Evolutionary conservation across 1,140 invertebrate genomes (phyloP), one percentile per base, ranked within the genome.

Genomic region (Drosophila tsacasi): DNA sequence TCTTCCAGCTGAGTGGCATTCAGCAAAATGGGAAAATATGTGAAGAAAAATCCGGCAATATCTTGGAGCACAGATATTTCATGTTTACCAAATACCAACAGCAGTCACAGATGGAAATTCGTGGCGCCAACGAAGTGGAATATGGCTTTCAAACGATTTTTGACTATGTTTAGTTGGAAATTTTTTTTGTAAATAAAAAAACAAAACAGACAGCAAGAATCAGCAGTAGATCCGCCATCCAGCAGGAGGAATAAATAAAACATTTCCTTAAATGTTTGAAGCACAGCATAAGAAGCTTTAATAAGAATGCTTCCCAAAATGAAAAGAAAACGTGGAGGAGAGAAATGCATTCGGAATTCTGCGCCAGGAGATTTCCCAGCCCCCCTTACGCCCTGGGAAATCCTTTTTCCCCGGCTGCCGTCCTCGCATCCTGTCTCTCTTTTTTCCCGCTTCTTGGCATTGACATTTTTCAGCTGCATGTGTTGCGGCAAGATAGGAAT

Each of bases 381-480:
- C 8, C 15, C 30, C 21, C 5, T 23, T 15, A 25, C 39, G 37
- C 32, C 32, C 49, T 39, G 42, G 35, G 66, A 71, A 72, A 72
- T 39, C 27, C 23, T 72, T 72, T 52, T 71, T 42, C 40, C 50
- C n/a, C 25, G 23, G 39, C 39, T 59, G 42, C 27, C 23, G 67
- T 65, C 21, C 46, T 37, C 55, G 37, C 64, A 30, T 50, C 49
- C 40, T 57, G 44, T 50, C 61, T 42, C 37, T 54, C 57, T 46
- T 54, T 62, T 69, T 54, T n/a, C 55, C 44, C 54, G 44, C 58
- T 47, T 55, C 78, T 80, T 65, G 74, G 78, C 57, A 67, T 79
- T 79, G 76, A 72, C 75, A 72, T 73, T 87, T 83, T 79, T 68
- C 58, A 57, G 49, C 69, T 73, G 65, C 68, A 72, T 73, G 66